Evolutionary conservation across 2,888 invertebrate genomes (phyloP), one percentile per base, ranked within the genome.

Genomic region (Andricus quercusramuli): DNA sequence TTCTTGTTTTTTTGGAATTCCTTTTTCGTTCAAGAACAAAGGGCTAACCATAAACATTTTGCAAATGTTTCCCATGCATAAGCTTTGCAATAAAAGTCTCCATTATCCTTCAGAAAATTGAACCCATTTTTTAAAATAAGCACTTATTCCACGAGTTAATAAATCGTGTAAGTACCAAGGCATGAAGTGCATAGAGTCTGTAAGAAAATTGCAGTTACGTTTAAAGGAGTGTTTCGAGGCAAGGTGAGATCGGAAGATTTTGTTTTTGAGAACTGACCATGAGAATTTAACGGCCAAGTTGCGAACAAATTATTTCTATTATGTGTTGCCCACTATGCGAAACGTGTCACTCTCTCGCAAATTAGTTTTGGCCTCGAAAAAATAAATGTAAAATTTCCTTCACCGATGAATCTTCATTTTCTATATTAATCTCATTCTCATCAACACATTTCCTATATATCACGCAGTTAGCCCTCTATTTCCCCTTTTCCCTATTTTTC

Each of bases 191-290:
- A 62, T 13, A 25, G n/a, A 25, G 56, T 8, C 56, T 56, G 56
- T 20, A n/a, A 56, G 56, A n/a, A 56, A 56, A 56, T 56, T 56
- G 56, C n/a, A n/a, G n/a, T n/a, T 62, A 22, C 62, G 62, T 62
- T 62, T 25, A 25, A 62, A 22, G 62, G 25, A 62, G 13, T 25
- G 25, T 62, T 62, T 15, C 13, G 62, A 25, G 62, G 25, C 22
- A 62, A 62, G 15, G 62, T 62, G 15, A 62, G 13, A 62, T 62
- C 62, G 25, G 25, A 62, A 62, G 25, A 25, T 62, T 13, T 62
- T 62, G 62, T 62, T 62, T 62, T 62, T 25, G 62, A 62, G 13
- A 62, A 62, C 4, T 62, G 25, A 22, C 62, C 62, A 25, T 62
- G 62, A 62, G 62, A 25, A 62, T 62, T 62, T 25, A 62, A 62